phyloP scores from a whole-genome alignment of 2,797 vertebrate genomes.

The Naso thynnoides region DNA sequence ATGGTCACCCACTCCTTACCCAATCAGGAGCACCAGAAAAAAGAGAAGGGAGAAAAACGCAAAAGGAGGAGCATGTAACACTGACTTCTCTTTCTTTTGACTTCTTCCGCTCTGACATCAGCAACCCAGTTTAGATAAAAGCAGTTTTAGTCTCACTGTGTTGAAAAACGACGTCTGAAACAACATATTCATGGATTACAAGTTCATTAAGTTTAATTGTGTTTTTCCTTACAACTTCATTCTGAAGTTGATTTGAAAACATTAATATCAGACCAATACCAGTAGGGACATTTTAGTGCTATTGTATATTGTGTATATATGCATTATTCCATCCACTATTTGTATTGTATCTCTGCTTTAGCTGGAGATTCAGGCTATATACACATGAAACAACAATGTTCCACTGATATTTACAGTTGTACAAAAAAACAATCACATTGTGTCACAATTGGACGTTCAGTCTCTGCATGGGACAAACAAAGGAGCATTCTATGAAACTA shows the following conservation, averaged over 20 bases:
- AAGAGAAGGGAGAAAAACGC: too few species aligned
- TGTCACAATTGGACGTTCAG: constrained; percentile 1
- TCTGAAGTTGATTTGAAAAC: constrained; percentile 5
- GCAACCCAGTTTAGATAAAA: background rate
- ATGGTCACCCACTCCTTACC: too few species aligned
- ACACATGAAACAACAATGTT: constrained; percentile 30
- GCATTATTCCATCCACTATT: constrained; percentile 1
- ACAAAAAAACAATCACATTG: constrained; percentile 37
- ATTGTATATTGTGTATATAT: too few species aligned
- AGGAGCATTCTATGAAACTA: constrained; percentile 32
- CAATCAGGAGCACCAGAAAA: too few species aligned
- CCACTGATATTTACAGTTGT: constrained; percentile 31
- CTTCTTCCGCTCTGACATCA: too few species aligned
- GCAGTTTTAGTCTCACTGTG: background rate
- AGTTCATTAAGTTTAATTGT: constrained; percentile 5
- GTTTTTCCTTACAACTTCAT: constrained; percentile 21
- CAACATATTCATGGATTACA: constrained; percentile 20
- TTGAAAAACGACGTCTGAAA: background rate
- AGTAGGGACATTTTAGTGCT: background rate
- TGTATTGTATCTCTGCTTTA: background rate
- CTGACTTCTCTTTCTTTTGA: too few species aligned
- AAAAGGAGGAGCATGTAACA: too few species aligned
- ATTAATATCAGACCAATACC: constrained; percentile 14
- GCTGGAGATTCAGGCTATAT: background rate
- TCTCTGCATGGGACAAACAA: constrained; percentile 10